Evolutionary conservation across 2,113 vertebrate genomes (phyloP).

Genomic region (Tupaia tana): DNA sequence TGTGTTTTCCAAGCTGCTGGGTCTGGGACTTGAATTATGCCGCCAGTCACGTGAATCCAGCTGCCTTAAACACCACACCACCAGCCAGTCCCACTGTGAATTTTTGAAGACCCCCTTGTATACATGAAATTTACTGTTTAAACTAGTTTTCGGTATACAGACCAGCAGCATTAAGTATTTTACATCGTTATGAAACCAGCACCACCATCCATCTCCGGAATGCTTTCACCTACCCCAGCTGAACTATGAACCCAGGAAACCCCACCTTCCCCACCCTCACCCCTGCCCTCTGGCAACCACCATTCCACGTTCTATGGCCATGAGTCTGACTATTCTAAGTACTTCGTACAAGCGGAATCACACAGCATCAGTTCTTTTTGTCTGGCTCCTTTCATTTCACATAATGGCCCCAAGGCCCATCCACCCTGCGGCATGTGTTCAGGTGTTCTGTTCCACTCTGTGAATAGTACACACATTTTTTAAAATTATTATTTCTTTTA

Average conservation of each 20-base stretch:
- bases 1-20: too few species aligned
- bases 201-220: background rate
- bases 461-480: accelerated
- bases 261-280: too few species aligned
- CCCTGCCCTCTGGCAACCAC: background rate
- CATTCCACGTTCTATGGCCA: background rate
- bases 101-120: too few species aligned
- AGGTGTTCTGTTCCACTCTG: background rate
- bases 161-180: background rate
- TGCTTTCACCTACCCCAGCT: background rate
- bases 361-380: background rate
- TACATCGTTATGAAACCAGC: background rate
- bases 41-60: too few species aligned
- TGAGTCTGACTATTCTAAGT: background rate
- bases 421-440: too few species aligned
- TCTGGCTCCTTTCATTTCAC: background rate
- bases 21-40: too few species aligned
- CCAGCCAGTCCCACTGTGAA: too few species aligned
- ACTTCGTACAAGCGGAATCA: background rate
- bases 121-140: background rate
- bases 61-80: too few species aligned
- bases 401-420: background rate
- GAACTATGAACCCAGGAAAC: background rate
- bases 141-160: background rate
- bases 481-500: too few species aligned